Evolutionary conservation across 1,140 invertebrate species (phyloP).

Genomic region (Pollicipes pollicipes): DNA sequence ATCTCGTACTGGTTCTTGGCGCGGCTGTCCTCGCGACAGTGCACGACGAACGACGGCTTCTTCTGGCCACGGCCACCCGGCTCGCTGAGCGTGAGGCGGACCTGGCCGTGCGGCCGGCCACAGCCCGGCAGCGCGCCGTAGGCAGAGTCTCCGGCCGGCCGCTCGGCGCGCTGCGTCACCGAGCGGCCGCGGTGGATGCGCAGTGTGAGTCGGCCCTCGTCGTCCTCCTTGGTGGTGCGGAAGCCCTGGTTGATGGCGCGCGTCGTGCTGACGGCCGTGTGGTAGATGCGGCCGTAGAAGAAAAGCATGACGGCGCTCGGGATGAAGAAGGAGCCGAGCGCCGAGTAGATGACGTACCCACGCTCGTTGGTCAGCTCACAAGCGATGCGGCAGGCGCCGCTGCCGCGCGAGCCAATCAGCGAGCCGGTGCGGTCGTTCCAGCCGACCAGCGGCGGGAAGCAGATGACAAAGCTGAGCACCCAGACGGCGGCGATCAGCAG

Average conservation of each 20-base stretch:
- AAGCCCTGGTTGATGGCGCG: constrained; percentile 82
- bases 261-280: constrained; percentile 72
- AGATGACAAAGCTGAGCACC: constrained; percentile 89
- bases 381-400: constrained; percentile 47
- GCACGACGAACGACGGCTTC: not conserved
- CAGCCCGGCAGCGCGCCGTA: constrained; percentile 7
- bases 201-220: constrained; percentile 66
- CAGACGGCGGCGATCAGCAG: constrained; percentile 75
- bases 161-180: constrained; percentile 11
- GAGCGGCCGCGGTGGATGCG: constrained; percentile 66
- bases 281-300: constrained; percentile 91
- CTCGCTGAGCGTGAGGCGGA: not conserved
- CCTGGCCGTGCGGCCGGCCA: not conserved
- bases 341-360: constrained; percentile 64
- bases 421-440: constrained; percentile 53
- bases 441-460: constrained; percentile 85
- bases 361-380: constrained; percentile 80
- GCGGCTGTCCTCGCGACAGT: constrained; percentile 7
- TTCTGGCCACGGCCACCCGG: not conserved
- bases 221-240: constrained; percentile 57
- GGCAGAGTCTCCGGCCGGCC: constrained; percentile 20
- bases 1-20: constrained; percentile 7
- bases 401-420: constrained; percentile 12
- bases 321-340: constrained; percentile 86
- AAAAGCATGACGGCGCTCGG: constrained; percentile 92